These are phyloP conservation scores for Speoplatyrhinus poulsoni DNA, from an alignment of 2,113 vertebrate species.

Conservation along the genomic window DNA sequence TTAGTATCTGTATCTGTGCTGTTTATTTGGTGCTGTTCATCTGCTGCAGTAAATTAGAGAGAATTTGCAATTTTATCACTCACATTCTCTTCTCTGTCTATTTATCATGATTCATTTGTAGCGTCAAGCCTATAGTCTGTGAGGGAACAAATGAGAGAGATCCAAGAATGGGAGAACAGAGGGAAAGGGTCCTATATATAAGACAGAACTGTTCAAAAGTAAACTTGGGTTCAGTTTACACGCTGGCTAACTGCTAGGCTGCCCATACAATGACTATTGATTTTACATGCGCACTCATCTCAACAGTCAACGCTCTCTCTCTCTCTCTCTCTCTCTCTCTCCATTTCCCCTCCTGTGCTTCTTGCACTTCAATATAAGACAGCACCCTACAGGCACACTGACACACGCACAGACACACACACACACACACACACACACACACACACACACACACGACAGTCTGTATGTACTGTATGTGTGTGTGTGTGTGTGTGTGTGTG, in stretches of 20 bases:
- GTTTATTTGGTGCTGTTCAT: constrained; percentile 18
- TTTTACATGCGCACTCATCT: constrained; percentile 44
- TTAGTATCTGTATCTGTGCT: constrained; percentile 23
- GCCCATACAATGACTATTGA: constrained; percentile 45
- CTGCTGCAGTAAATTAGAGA: constrained; percentile 32
- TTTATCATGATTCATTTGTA: too few species aligned
- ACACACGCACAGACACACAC: constrained; percentile 8
- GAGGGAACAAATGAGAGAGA: constrained; percentile 10
- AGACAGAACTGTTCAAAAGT: constrained; percentile 40
- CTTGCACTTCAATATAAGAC: constrained; percentile 1
- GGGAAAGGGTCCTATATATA: constrained; percentile 20
- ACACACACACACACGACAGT: constrained; percentile 5
- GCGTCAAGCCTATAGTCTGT: background rate
- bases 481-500: background rate
- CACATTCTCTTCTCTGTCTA: background rate
- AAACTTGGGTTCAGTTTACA: constrained; percentile 54
- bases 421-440: background rate
- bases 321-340: constrained; percentile 1
- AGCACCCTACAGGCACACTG: background rate
- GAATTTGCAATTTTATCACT: constrained; percentile 26
- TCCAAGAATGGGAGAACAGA: background rate
- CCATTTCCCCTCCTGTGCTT: constrained; percentile 12
- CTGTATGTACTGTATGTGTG: background rate
- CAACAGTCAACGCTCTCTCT: constrained; percentile 24
- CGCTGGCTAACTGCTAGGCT: constrained; percentile 23